Base-by-base conservation (phyloP, 2,888 invertebrate genomes). In the Apoderus coryli region DNA sequence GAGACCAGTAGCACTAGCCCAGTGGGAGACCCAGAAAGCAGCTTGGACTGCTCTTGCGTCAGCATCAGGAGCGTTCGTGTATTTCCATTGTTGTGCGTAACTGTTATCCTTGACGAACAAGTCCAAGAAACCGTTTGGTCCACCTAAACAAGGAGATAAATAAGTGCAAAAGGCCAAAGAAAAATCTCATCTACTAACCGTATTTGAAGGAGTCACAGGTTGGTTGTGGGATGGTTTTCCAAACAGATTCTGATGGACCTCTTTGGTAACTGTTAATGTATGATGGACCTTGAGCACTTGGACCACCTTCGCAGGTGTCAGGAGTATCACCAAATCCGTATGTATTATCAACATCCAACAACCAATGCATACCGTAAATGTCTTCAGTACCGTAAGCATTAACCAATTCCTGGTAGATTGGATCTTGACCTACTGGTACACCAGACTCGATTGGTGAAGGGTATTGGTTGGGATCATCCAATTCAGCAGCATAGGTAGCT, bases 31-130 rank as follows among this genome's bases (percentile, higher is more conserved):
- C 42, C 45, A 44, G 30, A 36, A 44, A 23, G 44, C 40, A 12
- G 43, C 40, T 41, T 46, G 40, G 25, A 46, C 27, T 12, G 44
- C 38, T 36, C 47, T 35, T 22, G 46, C 38, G 26, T 45, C 44
- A 26, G 46, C 44, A 32, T 46, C 42, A 26, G 46, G 43, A 27
- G 43, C 43, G 28, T 42, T 39, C 4, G 43, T 40, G 33, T 37
- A 45, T 30, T 41, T 40, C 40, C 42, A 45, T 34, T 45, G 44
- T 13, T 33, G 32, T 14, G 44, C 42, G 30, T 45, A 45, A 29
- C 30, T 42, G 35, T 37, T 43, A 32, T 44, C 45, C 15, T 38
- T 39, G 14, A 40, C 32, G 33, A 37, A 44, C 22, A 44, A 31
- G 27, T 41, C 41, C 34, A 41, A 34, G 32, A 41, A 42, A 9